phyloP scores from a whole-genome alignment of 1,140 invertebrate genomes.

The Drosophila pallidifrons region DNA sequence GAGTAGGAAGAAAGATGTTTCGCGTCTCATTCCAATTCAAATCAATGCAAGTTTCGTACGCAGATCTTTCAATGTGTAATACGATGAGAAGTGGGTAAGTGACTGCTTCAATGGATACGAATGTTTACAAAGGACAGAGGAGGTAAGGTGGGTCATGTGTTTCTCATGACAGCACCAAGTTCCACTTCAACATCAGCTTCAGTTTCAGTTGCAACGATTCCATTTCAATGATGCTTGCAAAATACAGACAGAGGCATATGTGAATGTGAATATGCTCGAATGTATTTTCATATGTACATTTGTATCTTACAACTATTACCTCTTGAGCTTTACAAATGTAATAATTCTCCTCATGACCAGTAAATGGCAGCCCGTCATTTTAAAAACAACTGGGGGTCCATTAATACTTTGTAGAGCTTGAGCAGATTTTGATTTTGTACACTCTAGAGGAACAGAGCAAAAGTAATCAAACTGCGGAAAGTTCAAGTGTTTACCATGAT shows the following conservation, averaged over 20 bases:
- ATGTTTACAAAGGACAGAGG: not conserved
- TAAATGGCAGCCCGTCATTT: not conserved
- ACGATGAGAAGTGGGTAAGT: conserved; percentile 69
- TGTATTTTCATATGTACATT: not conserved
- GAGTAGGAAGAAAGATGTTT: not conserved
- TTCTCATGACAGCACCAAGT: conserved; percentile 28
- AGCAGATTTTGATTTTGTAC: conserved; percentile 8
- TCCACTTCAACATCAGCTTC: not conserved
- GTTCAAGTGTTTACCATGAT: no score
- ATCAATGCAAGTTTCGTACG: conserved; percentile 65
- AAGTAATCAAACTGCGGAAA: no score
- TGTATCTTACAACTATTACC: conserved; percentile 52
- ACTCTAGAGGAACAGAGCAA: no score
- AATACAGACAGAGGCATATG: conserved; percentile 20
- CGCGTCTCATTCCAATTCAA: conserved; percentile 53
- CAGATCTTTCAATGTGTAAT: conserved; percentile 35
- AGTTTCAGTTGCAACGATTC: conserved; percentile 1
- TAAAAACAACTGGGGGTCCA: conserved; percentile 18
- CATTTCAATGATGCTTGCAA: conserved; percentile 46
- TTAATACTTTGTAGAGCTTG: conserved; percentile 6
- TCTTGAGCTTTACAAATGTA: conserved; percentile 71
- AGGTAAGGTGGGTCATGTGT: conserved; percentile 8
- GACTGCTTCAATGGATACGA: conserved; percentile 34
- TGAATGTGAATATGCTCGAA: conserved; percentile 19
- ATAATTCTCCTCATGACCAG: conserved; percentile 22